These are phyloP conservation scores for Propithecus perrieri DNA, from an alignment of 2,797 vertebrate genomes.

Conservation along the genomic window DNA sequence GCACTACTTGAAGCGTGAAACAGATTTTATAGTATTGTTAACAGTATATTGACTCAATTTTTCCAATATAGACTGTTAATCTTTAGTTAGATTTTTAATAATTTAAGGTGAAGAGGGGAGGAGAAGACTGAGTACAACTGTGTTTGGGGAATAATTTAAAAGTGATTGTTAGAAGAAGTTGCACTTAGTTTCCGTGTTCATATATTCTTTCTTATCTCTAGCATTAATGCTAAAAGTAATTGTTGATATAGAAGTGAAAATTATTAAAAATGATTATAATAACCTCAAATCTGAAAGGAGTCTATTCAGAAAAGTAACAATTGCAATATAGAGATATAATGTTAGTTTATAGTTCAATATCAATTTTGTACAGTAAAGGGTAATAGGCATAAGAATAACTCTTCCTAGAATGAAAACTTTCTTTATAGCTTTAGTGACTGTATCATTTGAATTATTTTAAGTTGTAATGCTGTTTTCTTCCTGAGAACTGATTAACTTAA, in stretches of 20 bases:
- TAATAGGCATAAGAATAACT: neutral
- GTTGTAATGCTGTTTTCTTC: neutral
- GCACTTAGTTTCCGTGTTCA: neutral
- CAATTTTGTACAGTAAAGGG: neutral
- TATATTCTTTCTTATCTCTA: neutral
- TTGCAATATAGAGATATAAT: neutral
- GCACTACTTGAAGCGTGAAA: neutral
- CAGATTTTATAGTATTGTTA: neutral
- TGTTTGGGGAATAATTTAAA: slow-evolving; percentile 1
- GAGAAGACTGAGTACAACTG: neutral
- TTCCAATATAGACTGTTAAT: neutral
- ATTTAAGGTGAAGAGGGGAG: neutral
- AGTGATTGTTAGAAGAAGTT: neutral
- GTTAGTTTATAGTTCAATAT: neutral
- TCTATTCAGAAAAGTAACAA: neutral
- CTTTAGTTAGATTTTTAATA: slow-evolving; percentile 22
- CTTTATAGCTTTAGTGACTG: neutral
- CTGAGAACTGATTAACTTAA: slow-evolving; percentile 18
- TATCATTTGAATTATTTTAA: slow-evolving; percentile 6
- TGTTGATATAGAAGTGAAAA: neutral
- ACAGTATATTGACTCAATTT: neutral
- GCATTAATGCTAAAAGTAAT: neutral
- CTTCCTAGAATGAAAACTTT: slow-evolving; percentile 15
- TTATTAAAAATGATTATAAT: neutral
- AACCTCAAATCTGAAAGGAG: neutral